phyloP scores from a whole-genome alignment of 2,888 invertebrate genomes.

The Platycheirus albimanus region DNA sequence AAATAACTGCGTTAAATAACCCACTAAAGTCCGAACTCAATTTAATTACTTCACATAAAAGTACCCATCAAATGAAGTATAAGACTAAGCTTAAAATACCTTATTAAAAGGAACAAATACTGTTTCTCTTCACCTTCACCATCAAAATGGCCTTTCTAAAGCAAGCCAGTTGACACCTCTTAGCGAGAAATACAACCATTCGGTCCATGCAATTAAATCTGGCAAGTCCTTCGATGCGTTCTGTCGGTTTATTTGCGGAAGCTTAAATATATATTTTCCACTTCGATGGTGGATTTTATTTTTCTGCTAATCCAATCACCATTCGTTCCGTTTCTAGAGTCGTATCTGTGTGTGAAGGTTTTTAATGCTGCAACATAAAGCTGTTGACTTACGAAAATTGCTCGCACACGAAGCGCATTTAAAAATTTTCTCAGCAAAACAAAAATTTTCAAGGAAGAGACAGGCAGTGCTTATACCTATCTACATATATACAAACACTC shows the following conservation, averaged over 20 bases:
- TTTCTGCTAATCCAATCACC: conserved; percentile 64
- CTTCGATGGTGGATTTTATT: neutral
- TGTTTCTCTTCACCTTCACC: too few relatives aligned
- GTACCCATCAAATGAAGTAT: too few relatives aligned
- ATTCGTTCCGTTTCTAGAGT: conserved; percentile 56
- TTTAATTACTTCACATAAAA: too few relatives aligned
- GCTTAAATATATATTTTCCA: neutral
- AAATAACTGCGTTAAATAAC: too few relatives aligned
- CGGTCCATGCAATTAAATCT: conserved; percentile 57
- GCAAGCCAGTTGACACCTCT: conserved; percentile 39
- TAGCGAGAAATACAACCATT: conserved; percentile 36
- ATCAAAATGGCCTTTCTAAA: too few relatives aligned
- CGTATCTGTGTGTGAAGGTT: conserved; percentile 48
- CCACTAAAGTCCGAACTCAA: too few relatives aligned
- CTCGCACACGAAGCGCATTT: conserved; percentile 63
- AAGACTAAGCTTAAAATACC: too few relatives aligned
- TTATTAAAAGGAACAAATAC: too few relatives aligned
- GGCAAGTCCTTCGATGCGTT: neutral
- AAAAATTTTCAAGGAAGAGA: neutral
- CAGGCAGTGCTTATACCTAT: too few relatives aligned
- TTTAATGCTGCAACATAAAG: conserved; percentile 67
- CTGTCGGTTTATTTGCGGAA: conserved; percentile 15
- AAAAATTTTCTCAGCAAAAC: conserved; percentile 52
- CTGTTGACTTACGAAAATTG: conserved; percentile 67
- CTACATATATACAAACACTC: conserved; percentile 1